Percentiles rank a stretch among this genome's conserved stretches.
Evolutionary conservation across 1,140 invertebrate species (phyloP).

Genomic region (Scylla paramamosain): DNA sequence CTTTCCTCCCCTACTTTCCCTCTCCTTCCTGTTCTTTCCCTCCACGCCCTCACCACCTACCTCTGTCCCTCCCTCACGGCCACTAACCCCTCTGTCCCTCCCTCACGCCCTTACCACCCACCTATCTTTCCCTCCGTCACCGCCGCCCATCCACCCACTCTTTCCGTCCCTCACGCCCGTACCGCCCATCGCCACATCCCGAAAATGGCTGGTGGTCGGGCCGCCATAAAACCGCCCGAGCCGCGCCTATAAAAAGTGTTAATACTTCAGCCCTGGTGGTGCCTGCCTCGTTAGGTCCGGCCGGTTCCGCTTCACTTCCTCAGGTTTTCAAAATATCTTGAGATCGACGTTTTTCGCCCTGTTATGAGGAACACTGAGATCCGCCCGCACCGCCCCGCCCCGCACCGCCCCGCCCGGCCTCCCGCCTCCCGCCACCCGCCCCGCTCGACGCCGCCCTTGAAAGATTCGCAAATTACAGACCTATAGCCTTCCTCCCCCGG

Average conservation of each 20-base stretch:
- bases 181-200: not conserved
- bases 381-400: too few relatives aligned
- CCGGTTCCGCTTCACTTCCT: slow-evolving; percentile 19
- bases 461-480: too few relatives aligned
- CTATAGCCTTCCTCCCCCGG: too few relatives aligned
- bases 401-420: too few relatives aligned
- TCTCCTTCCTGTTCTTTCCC: not conserved
- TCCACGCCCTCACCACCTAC: not conserved
- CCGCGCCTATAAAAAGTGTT: not conserved
- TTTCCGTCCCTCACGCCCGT: too few relatives aligned
- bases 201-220: not conserved
- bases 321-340: not conserved
- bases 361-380: not conserved
- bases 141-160: not conserved
- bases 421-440: too few relatives aligned
- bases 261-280: not conserved
- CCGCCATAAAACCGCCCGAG: not conserved
- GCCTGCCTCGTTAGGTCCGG: not conserved
- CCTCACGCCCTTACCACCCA: not conserved
- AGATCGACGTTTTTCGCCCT: not conserved
- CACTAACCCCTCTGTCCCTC: not conserved
- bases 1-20: not conserved
- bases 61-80: not conserved
- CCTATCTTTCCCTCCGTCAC: not conserved
- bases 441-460: too few relatives aligned